phyloP scores from a whole-genome alignment of 1,140 invertebrate species.

The Aphaenogaster rudis region DNA sequence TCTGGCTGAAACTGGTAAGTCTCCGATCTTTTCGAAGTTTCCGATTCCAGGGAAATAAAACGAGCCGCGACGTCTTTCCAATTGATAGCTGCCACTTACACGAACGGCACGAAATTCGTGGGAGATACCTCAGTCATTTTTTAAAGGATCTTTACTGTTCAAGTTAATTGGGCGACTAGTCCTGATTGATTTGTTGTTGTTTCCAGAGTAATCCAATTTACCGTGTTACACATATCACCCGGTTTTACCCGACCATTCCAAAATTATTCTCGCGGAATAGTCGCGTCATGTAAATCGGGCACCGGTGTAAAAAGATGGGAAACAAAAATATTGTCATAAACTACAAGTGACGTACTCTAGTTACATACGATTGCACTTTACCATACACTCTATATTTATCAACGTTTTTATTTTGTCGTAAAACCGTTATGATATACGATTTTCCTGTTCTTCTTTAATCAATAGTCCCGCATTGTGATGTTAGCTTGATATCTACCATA shows the following conservation, averaged over 20 bases:
- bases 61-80: not conserved
- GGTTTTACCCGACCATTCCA: not conserved
- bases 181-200: constrained; percentile 12
- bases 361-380: constrained; percentile 14
- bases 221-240: not conserved
- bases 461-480: not conserved
- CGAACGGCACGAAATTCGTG: constrained; percentile 1
- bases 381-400: not conserved
- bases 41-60: constrained; percentile 29
- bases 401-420: not conserved
- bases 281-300: constrained; percentile 1
- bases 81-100: constrained; percentile 47
- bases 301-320: not conserved
- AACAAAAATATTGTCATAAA: constrained; percentile 34
- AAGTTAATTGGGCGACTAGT: constrained; percentile 29
- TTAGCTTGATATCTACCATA: not conserved
- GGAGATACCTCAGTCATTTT: constrained; percentile 24
- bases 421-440: not conserved
- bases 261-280: constrained; percentile 20
- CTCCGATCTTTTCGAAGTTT: constrained; percentile 10
- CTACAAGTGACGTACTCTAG: not conserved
- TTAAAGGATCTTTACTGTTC: constrained; percentile 24
- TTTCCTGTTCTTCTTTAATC: not conserved
- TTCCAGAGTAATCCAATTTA: constrained; percentile 5
- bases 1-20: constrained; percentile 96